A percentile compares a stretch with the other conserved stretches of the same genome.
Evolutionary conservation across 2,888 invertebrate genomes (phyloP).

Genomic region (Dasypogon diadema): DNA sequence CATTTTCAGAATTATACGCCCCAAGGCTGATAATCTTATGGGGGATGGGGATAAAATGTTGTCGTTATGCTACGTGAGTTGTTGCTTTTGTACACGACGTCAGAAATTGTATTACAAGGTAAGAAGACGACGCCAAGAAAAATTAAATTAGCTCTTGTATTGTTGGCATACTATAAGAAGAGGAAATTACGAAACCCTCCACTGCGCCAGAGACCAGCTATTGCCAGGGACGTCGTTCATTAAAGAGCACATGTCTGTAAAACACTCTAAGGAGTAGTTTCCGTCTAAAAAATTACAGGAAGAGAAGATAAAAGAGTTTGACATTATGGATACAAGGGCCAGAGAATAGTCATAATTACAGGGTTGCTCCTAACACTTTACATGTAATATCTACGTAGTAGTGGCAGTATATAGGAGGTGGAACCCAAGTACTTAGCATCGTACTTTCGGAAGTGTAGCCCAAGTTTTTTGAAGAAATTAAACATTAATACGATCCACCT

Average conservation of each 20-base stretch:
- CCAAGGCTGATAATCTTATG: conserved; percentile 36
- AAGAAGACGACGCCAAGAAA: conserved; percentile 14
- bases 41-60: conserved; percentile 30
- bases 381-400: not conserved
- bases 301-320: conserved; percentile 42
- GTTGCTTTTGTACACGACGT: not conserved
- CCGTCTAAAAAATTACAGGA: conserved; percentile 39
- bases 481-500: too few species aligned
- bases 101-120: not conserved
- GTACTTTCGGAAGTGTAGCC: not conserved
- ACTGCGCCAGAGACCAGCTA: not conserved
- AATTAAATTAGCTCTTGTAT: conserved; percentile 38
- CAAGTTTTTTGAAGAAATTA: not conserved
- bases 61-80: conserved; percentile 39
- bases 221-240: not conserved
- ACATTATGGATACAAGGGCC: conserved; percentile 4
- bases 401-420: not conserved
- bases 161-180: conserved; percentile 35
- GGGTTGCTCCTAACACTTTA: not conserved
- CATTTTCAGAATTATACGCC: conserved; percentile 35
- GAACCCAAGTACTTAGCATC: not conserved
- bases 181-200: conserved; percentile 17
- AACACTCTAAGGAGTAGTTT: conserved; percentile 24
- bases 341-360: conserved; percentile 28
- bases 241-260: conserved; percentile 8